These are phyloP conservation scores for Gasterosteus nipponicus DNA, from an alignment of 2,113 vertebrate genomes.

Conservation along the genomic window DNA sequence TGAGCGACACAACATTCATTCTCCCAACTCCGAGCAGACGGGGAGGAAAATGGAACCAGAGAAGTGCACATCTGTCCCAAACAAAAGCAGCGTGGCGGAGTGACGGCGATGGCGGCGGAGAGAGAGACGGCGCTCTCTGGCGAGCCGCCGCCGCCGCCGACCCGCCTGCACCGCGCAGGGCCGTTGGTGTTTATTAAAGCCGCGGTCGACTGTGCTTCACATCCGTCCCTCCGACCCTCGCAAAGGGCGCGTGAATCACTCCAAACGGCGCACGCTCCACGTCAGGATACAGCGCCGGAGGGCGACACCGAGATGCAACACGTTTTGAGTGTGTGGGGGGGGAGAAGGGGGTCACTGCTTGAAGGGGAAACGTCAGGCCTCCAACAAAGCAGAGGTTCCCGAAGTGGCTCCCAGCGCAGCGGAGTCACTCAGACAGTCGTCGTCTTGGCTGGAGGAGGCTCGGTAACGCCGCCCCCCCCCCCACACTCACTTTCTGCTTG, in stretches of 20 bases:
- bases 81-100: no score
- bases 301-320: constrained; percentile 65
- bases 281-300: constrained; percentile 64
- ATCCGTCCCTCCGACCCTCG: constrained; percentile 38
- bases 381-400: constrained; percentile 61
- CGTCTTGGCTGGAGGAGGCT: constrained; percentile 84
- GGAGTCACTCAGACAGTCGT: constrained; percentile 90
- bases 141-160: constrained; percentile 20
- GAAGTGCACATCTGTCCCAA: constrained; percentile 41
- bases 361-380: constrained; percentile 73
- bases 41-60: constrained; percentile 46
- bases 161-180: constrained; percentile 54
- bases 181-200: constrained; percentile 65
- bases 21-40: constrained; percentile 25
- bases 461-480: constrained; percentile 78
- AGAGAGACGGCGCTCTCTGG: no score
- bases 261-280: constrained; percentile 63
- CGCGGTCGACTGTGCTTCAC: constrained; percentile 60
- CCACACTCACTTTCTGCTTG: constrained; percentile 80
- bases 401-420: constrained; percentile 83
- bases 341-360: constrained; percentile 52
- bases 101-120: no score
- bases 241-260: constrained; percentile 69
- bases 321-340: constrained; percentile 37
- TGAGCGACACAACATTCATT: constrained; percentile 22